Evolutionary conservation across 2,797 vertebrate species (phyloP).

Genomic region (Sebastes reedi): DNA sequence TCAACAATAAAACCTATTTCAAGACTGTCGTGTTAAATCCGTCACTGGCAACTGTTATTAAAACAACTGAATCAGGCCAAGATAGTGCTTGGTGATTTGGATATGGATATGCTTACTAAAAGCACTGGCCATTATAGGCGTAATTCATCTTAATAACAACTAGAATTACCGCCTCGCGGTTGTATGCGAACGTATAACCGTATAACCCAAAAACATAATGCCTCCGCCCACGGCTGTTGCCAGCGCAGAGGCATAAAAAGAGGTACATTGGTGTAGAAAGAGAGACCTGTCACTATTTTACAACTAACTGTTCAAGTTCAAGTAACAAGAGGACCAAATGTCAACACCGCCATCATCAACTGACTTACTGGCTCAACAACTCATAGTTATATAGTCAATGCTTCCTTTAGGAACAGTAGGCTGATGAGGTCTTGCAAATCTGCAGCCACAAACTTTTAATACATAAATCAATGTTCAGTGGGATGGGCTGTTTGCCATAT

Average conservation of each 20-base stretch:
- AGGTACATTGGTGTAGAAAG: background rate
- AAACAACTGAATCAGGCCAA: background rate
- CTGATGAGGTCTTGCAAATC: background rate
- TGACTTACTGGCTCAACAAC: background rate
- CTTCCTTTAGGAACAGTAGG: background rate
- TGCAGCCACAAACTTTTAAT: background rate
- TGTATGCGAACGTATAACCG: no score
- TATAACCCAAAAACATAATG: no score
- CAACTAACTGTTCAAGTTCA: background rate
- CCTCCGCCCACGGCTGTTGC: no score
- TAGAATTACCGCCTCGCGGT: background rate
- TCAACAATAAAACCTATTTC: conserved; percentile 2
- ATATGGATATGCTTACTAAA: background rate
- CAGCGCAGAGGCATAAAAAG: background rate
- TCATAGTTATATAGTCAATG: background rate
- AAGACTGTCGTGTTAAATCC: background rate
- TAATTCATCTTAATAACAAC: background rate
- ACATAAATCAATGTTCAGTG: background rate
- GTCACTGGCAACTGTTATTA: background rate
- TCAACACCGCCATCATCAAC: background rate
- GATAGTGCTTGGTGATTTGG: background rate
- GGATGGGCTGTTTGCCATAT: background rate
- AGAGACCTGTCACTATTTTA: background rate
- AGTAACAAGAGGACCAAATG: background rate
- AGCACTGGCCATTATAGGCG: background rate